Conservation (phyloP, 2,797 vertebrate genomes). For the Brachyalestes nurse region DNA sequence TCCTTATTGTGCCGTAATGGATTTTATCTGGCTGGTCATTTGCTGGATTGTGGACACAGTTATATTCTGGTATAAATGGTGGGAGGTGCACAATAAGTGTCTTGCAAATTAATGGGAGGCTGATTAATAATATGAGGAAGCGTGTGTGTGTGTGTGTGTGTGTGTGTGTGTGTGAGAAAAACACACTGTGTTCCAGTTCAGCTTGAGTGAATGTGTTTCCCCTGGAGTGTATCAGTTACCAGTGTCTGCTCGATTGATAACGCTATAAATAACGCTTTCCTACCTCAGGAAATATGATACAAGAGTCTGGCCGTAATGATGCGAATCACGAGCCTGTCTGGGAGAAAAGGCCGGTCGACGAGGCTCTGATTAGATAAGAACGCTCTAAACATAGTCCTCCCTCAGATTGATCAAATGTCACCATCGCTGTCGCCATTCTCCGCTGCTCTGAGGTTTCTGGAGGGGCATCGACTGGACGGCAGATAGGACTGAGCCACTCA, state of each 20-base stretch:
- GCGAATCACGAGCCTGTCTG: conserved; percentile 5
- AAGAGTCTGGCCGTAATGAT: conserved; percentile 12
- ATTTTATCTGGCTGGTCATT: conserved; percentile 7
- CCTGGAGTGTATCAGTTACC: conserved; percentile 30
- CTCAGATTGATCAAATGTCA: conserved; percentile 28
- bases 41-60: not conserved
- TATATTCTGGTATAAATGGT: not conserved
- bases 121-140: not conserved
- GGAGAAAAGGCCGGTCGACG: conserved; percentile 26
- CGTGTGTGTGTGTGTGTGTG: too few relatives aligned
- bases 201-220: not conserved
- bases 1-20: conserved; percentile 9
- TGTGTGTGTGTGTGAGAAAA: not conserved
- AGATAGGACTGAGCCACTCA: not conserved
- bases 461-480: not conserved
- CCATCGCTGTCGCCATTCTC: not conserved
- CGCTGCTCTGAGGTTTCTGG: not conserved
- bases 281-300: conserved; percentile 41
- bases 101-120: not conserved
- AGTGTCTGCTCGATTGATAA: conserved; percentile 20
- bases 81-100: not conserved
- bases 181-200: not conserved
- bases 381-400: conserved; percentile 40
- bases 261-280: conserved; percentile 48
- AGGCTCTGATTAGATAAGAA: conserved; percentile 33